Percentiles rank a stretch among this genome's conserved stretches.
Conservation (phyloP, 2,113 vertebrate species). For the Toxotes chatareus region DNA sequence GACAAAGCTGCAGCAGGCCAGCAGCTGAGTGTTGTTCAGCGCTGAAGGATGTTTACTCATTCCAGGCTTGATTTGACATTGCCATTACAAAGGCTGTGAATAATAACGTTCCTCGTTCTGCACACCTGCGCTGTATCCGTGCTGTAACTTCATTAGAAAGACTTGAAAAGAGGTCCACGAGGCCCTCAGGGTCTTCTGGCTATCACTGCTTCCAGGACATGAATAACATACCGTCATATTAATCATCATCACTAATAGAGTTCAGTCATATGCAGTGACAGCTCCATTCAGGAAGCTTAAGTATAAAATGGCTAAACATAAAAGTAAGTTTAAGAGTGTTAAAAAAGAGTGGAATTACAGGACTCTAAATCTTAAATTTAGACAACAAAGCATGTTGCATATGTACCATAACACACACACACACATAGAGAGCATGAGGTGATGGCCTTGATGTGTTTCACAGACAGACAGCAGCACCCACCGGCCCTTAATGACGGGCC, state of each 20-base stretch:
- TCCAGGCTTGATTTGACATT: constrained; percentile 41
- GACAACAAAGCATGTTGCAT: constrained; percentile 4
- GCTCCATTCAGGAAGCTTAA: not conserved
- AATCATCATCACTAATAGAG: not conserved
- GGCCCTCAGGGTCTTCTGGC: constrained; percentile 54
- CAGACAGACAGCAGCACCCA: constrained; percentile 51
- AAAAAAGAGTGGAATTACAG: constrained; percentile 2
- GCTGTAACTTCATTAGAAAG: not conserved
- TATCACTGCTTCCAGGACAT: not conserved
- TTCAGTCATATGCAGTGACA: constrained; percentile 1
- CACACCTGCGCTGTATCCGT: constrained; percentile 35
- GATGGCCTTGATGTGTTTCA: constrained; percentile 56
- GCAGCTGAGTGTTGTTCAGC: constrained; percentile 48
- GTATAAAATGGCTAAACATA: not conserved
- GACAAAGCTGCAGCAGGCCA: constrained; percentile 10
- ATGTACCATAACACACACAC: not conserved
- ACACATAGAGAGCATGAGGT: constrained; percentile 30
- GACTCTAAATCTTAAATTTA: not conserved
- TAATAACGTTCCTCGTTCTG: not conserved
- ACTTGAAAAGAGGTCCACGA: constrained; percentile 44
- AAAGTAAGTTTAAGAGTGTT: constrained; percentile 13
- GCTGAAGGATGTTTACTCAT: constrained; percentile 43
- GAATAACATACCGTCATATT: not conserved
- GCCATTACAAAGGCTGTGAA: constrained; percentile 17
- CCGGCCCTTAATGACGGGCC: constrained; percentile 33